Conservation (phyloP, 2,888 invertebrate genomes). For the Pyrgus malvae region DNA sequence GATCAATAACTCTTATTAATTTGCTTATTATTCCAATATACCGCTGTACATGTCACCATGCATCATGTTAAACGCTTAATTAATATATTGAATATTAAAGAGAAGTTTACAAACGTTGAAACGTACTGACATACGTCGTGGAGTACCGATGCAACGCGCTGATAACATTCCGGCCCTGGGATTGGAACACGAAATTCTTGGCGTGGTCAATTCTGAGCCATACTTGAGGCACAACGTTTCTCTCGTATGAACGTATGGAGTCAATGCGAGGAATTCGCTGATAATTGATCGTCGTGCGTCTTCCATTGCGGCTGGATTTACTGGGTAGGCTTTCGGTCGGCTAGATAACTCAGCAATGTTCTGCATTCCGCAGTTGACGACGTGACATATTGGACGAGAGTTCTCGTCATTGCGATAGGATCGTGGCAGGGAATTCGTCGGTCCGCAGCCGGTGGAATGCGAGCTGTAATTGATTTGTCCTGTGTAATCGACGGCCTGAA, state of each 20-base stretch:
- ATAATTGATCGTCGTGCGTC: conserved; percentile 69
- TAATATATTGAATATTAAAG: conserved; percentile 61
- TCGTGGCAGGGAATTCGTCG: conserved; percentile 79
- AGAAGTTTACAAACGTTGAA: conserved; percentile 65
- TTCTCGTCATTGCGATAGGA: conserved; percentile 68
- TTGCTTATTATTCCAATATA: conserved; percentile 63
- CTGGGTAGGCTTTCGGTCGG: conserved; percentile 55
- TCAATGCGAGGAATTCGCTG: conserved; percentile 68
- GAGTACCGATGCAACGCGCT: conserved; percentile 67
- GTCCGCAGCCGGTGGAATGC: conserved; percentile 71
- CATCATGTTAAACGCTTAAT: conserved; percentile 37
- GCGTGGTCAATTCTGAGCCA: conserved; percentile 61
- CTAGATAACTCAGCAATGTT: conserved; percentile 54
- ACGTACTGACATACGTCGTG: conserved; percentile 62
- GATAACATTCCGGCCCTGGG: conserved; percentile 77
- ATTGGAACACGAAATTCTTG: conserved; percentile 74
- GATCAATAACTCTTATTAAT: conserved; percentile 70
- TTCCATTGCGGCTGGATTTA: conserved; percentile 63
- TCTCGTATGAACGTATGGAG: conserved; percentile 48
- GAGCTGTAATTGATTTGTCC: conserved; percentile 79
- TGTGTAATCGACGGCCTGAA: conserved; percentile 68
- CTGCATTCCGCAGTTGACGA: conserved; percentile 57
- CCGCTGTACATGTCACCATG: conserved; percentile 18
- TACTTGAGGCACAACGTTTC: conserved; percentile 58
- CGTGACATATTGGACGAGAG: conserved; percentile 60